Base-by-base conservation (phyloP, 2,888 invertebrate genomes). In the Drosophila putrida region DNA sequence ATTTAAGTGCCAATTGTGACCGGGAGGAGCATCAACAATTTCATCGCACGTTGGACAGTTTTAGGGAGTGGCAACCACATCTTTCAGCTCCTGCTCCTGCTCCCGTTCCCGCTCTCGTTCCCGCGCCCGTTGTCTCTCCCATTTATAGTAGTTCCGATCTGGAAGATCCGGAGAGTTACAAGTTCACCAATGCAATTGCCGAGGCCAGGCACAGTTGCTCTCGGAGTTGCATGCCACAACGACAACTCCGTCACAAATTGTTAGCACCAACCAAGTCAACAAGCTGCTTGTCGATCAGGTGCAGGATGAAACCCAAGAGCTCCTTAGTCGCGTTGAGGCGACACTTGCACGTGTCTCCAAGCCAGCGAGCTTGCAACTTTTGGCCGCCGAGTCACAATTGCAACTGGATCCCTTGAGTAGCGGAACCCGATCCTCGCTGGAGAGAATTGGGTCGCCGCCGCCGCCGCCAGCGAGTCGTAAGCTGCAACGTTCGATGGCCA, bases 401-500 rank as follows among this genome's bases (percentile, higher is more conserved):
- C 28, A 47, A n/a, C 8, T 47, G 41, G 59, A 53, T 11, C 25
- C 49, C 6, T 20, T 47, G 0, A 62, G 59, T 38, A 51, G 47
- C 10, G 33, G 8, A 6, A 71, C 13, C 36, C 44, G 31, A 11
- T 62, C 61, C 4, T 39, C 59, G 20, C 10, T 43, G 10, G 63
- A 58, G 39, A 15, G 9, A 4, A 5, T 41, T 0, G 27, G 6
- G 3, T 68, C 75, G 6, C 54, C 68, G 4, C 50, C 6, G 3
- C 68, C 75, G 6, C 54, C 68, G 4, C 50, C 55, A 0, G 61
- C 79, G 15, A 86, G 66, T 13, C 39, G 38, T 0, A 88, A 86
- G 20, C 59, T 90, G 13, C 82, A 87, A 47, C 90, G 84, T 4
- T 90, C 90, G 8, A 86, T 91, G 84, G 88, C 82, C 41, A 89